These are phyloP conservation scores for Strigamia transsilvanica DNA, from an alignment of 2,888 invertebrate genomes.

Conservation along the genomic window DNA sequence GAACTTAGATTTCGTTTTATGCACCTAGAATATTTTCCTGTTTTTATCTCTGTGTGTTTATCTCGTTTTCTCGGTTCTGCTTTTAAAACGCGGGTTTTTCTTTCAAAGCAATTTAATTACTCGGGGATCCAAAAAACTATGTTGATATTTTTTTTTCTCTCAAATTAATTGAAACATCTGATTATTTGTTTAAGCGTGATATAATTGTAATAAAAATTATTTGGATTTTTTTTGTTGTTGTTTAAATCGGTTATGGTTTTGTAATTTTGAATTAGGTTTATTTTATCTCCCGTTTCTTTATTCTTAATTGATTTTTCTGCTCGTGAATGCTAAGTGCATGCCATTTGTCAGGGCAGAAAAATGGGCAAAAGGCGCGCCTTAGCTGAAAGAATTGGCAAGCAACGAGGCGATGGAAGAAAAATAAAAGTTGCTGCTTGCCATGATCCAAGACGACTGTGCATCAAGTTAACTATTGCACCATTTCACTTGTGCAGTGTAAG, in stretches of 20 bases:
- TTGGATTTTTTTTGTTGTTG: not conserved
- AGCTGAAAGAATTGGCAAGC: conserved; percentile 15
- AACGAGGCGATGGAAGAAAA: conserved; percentile 16
- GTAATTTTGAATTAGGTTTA: not conserved
- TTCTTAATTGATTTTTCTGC: conserved; percentile 26
- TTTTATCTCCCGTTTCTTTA: not conserved
- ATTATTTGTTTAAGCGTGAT: not conserved
- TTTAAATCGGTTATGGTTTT: not conserved
- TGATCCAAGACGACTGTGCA: conserved; percentile 14
- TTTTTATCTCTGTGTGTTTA: no score
- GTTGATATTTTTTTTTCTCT: no score
- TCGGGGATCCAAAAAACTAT: no score
- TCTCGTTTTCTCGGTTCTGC: no score
- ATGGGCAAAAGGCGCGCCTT: not conserved
- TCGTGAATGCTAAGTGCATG: conserved; percentile 21
- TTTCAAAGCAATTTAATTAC: no score
- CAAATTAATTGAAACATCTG: not conserved
- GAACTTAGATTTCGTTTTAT: no score
- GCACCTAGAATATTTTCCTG: no score
- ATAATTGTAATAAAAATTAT: not conserved
- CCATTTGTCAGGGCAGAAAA: conserved; percentile 15
- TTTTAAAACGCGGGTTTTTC: no score
- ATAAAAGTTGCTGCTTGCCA: conserved; percentile 35
- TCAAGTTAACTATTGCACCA: conserved; percentile 35
- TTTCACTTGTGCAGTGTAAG: conserved; percentile 40